A percentile compares a stretch with the other conserved stretches of the same genome.
Conservation (phyloP, 2,888 invertebrate species). For the Agonum fuliginosum region DNA sequence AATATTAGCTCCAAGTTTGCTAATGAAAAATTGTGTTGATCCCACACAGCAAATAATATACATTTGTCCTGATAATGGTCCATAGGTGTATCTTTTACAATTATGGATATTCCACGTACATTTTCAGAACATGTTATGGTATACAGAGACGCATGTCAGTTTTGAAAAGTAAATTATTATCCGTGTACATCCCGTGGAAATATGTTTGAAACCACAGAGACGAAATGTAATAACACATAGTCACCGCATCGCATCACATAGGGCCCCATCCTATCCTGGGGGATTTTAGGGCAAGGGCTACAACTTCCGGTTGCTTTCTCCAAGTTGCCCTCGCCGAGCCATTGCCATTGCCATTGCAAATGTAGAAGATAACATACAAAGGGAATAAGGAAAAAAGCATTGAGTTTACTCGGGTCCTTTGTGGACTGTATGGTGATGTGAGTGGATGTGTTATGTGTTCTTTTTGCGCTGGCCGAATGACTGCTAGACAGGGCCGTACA, state of each 20-base stretch:
- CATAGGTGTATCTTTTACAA: too few relatives aligned
- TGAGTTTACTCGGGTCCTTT: conserved; percentile 25
- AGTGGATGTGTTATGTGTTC: background rate
- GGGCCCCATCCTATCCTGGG: background rate
- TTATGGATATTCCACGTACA: too few relatives aligned
- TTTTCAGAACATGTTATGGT: too few relatives aligned
- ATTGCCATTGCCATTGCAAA: too few relatives aligned
- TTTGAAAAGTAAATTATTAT: too few relatives aligned
- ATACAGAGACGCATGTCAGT: too few relatives aligned
- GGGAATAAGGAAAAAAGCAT: conserved; percentile 39
- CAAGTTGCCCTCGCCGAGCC: background rate
- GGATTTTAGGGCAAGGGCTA: conserved; percentile 14
- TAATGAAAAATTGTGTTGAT: too few relatives aligned
- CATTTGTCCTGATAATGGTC: too few relatives aligned
- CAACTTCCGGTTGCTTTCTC: background rate
- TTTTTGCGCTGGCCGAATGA: background rate
- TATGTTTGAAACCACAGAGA: too few relatives aligned
- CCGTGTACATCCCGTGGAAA: too few relatives aligned
- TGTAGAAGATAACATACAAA: conserved; percentile 17
- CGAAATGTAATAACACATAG: conserved; percentile 37
- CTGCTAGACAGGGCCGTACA: background rate
- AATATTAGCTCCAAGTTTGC: too few relatives aligned
- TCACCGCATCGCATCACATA: background rate
- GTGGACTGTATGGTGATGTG: conserved; percentile 25
- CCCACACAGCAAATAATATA: too few relatives aligned